Base-by-base conservation (phyloP, 2,113 vertebrate genomes). In the Pundamilia nyererei region DNA sequence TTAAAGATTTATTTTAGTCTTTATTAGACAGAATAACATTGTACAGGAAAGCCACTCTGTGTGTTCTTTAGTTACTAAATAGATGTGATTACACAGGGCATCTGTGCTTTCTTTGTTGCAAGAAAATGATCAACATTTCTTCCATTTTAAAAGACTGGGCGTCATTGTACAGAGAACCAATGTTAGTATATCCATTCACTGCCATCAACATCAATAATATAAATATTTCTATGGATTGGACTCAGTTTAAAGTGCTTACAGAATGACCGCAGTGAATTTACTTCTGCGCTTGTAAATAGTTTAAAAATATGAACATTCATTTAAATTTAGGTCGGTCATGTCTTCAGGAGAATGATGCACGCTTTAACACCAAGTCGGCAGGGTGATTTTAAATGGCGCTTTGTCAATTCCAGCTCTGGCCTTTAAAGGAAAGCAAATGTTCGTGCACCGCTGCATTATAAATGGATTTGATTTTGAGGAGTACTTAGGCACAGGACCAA, bases 381-480 rank as follows among this genome's bases (percentile, higher is more conserved):
- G 83, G 86, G 60, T 5, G 80, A 82, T 82, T 93, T 94, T 93
- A 92, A 92, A 89, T 82, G 88, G 83, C 31, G 3, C 70, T 9
- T 60, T 82, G 85, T 90, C 60, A 40, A 85, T 49, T 94, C 81
- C 87, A 84, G 85, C 82, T 14, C 0, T 9, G 77, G 82, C 56
- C 84, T 88, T 90, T 92, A 85, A 93, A 87, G 86, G 85, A 93
- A 94, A 89, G 91, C 88, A 89, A 94, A 94, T 90, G 92, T 96
- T 93, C 87, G 62, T 49, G 89, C 90, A 89, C 85, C 62, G 6
- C 86, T 89, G 91, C 81, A 85, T 94, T 93, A 93, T 92, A 94
- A 96, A 94, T 93, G 93, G 92, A 91, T 94, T 88, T 94, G 94
- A 95, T 95, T 96, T 95, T 93, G 91, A 95, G 86, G 89, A 94